Evolutionary conservation across 2,888 invertebrate genomes (phyloP), one percentile per base, ranked within the genome.

Genomic region (Fabriciana adippe): DNA sequence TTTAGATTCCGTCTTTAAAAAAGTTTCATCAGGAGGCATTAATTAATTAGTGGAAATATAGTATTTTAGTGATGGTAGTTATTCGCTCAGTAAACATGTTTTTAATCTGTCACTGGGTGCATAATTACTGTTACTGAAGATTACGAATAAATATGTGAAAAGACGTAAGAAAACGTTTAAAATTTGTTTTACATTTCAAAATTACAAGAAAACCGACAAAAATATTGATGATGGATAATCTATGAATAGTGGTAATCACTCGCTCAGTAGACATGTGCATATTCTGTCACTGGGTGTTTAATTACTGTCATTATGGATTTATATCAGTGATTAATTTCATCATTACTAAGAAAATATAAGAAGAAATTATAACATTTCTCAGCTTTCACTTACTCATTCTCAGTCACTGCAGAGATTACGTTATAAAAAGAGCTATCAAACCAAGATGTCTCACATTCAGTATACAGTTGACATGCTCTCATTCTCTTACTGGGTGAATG

Each of bases 401-500:
- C 18, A 18, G 18, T 18, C 18, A 18, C 2, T 18, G 18, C 18
- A 18, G 18, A 18, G 18, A 18, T 18, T 18, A 18, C 18, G 18
- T 18, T 18, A 18, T 18, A 18, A 18, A 18, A 18, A 18, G 2
- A 18, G 18, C 18, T 18, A 18, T 18, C 18, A 1, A 18, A 18
- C 2, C 18, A 18, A n/a, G n/a, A n/a, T n/a, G n/a, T n/a, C n/a
- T n/a, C n/a, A n/a, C n/a, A 2, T 18, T 1, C 18, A 18, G 18
- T 18, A 2, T 18, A 73, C 76, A 79, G 76, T 73, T 73, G 71
- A 72, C 71, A 71, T 68, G 68, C 18, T 18, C n/a, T 16, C 16
- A 53, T 51, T 69, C 68, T 70, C 69, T 72, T 72, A 71, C 71
- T 70, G 72, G 74, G 72, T 70, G 50, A 64, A 8, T 66, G 63